These are phyloP conservation scores for Alca torda DNA, from an alignment of 2,797 vertebrate genomes.

Conservation along the genomic window DNA sequence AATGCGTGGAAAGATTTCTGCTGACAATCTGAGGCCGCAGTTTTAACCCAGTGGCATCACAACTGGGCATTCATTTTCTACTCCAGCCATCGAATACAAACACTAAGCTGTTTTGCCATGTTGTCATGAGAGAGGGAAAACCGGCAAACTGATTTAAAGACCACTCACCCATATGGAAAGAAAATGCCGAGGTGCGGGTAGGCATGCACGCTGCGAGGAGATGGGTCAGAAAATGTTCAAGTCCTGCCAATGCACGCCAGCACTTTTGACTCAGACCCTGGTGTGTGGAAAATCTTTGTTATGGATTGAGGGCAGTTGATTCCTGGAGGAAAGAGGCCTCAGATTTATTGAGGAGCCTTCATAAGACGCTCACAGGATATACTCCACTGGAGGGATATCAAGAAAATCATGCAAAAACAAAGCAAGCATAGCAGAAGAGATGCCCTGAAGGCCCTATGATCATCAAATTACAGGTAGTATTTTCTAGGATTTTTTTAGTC, in stretches of 20 bases:
- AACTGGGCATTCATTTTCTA: not conserved
- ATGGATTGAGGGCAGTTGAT: not conserved
- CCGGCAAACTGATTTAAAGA: not conserved
- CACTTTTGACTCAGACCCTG: not conserved
- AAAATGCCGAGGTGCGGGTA: not conserved
- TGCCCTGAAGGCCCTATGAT: not conserved
- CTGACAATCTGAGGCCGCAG: not conserved
- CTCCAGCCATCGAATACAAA: not conserved
- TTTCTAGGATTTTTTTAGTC: not conserved
- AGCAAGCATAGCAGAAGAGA: not conserved
- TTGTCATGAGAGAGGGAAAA: not conserved
- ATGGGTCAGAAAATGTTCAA: not conserved
- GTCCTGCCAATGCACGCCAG: not conserved
- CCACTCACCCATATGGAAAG: fast-evolving
- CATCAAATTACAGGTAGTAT: not conserved
- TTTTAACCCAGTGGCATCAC: not conserved
- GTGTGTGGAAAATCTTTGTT: not conserved
- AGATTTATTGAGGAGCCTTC: not conserved
- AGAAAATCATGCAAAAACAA: not conserved
- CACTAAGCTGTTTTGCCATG: not conserved
- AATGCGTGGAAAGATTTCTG: not conserved
- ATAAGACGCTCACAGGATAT: not conserved
- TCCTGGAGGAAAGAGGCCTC: not conserved
- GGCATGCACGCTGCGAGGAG: not conserved
- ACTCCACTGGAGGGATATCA: not conserved